Evolutionary conservation across 2,888 invertebrate genomes (phyloP), one percentile per base, ranked within the genome.

Genomic region (Chalcis sispes): DNA sequence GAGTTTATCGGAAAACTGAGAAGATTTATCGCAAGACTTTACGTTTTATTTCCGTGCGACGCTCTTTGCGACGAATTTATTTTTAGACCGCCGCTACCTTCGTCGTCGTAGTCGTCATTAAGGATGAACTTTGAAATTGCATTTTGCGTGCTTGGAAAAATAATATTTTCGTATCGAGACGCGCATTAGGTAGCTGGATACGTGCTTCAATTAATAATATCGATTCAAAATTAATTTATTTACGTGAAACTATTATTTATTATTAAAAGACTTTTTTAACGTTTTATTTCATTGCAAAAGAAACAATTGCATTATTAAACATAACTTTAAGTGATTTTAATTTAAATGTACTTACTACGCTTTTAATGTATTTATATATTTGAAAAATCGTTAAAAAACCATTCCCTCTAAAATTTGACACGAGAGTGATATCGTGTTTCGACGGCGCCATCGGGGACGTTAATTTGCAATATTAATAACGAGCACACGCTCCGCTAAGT

Each of bases 391-490:
- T 36, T 36, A 4, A 36, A 36, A 46, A 46, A 5, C 3, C 10
- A 27, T 18, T 23, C n/a, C n/a, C n/a, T n/a, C n/a, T n/a, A n/a
- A n/a, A n/a, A n/a, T n/a, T n/a, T n/a, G n/a, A n/a, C n/a, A n/a
- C n/a, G n/a, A n/a, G n/a, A n/a, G n/a, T n/a, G n/a, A n/a, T n/a
- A n/a, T n/a, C n/a, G n/a, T n/a, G n/a, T n/a, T n/a, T n/a, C n/a
- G n/a, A 42, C 25, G 54, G 71, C 71, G 71, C 46, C 64, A 64
- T 10, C 40, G 36, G n/a, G 1, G 0, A 56, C 72, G 77, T 69
- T 79, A 72, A 66, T 72, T 75, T 40, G 73, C 64, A 66, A 50
- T 66, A 73, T 78, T 74, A 52, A 50, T 71, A 77, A 75, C 58
- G 75, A 77, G n/a, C n/a, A 75, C 59, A 56, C 46, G 59, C 65